phyloP scores from a whole-genome alignment of 1,140 invertebrate genomes.

The Diabrotica virgifera region DNA sequence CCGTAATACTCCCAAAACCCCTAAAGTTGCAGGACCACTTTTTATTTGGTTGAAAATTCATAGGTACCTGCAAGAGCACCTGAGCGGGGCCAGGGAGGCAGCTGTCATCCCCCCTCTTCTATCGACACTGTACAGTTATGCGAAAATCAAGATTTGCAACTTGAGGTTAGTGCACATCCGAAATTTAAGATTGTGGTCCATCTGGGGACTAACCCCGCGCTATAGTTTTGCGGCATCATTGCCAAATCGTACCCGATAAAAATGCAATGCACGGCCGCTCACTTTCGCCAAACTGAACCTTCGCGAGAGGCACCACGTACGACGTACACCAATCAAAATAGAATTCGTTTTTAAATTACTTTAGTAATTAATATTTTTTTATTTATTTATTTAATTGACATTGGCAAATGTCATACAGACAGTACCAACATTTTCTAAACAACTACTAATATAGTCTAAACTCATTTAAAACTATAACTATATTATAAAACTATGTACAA shows the following conservation, averaged over 20 bases:
- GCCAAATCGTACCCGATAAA: not conserved
- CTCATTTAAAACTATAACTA: too few relatives aligned
- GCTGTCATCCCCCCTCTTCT: constrained; percentile 38
- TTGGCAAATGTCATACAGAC: too few relatives aligned
- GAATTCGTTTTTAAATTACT: too few relatives aligned
- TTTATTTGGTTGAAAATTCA: constrained; percentile 50
- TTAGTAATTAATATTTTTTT: too few relatives aligned
- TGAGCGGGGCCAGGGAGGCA: constrained; percentile 21
- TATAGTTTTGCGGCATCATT: not conserved
- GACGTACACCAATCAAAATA: too few relatives aligned
- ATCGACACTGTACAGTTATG: constrained; percentile 43
- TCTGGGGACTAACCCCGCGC: constrained; percentile 7
- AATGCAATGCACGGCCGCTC: too few relatives aligned
- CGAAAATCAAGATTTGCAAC: constrained; percentile 48
- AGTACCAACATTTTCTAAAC: too few relatives aligned
- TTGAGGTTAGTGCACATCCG: constrained; percentile 21
- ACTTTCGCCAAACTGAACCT: too few relatives aligned
- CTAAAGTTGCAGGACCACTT: constrained; percentile 50
- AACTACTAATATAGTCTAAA: too few relatives aligned
- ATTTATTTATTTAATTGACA: too few relatives aligned
- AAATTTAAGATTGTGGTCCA: constrained; percentile 21
- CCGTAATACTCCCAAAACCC: constrained; percentile 46
- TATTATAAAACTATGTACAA: too few relatives aligned
- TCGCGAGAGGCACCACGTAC: too few relatives aligned
- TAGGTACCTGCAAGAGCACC: constrained; percentile 43